Evolutionary conservation across 2,113 vertebrate species (phyloP), one percentile per base, ranked within the genome.

Genomic region (Benitochromis conjunctus): DNA sequence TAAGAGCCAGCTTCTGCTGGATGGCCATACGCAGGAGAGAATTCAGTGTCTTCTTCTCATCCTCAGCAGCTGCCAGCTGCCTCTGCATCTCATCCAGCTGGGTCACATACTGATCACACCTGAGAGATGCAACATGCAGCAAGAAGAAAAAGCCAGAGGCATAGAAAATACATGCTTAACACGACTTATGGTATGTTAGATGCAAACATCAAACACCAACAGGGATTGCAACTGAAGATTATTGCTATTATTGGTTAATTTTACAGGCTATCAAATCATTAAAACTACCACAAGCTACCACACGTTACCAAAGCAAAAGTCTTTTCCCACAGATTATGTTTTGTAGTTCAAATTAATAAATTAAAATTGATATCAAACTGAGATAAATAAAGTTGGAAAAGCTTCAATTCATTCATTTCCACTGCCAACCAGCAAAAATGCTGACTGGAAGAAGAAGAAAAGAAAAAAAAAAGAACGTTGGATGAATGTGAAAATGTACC

Each of bases 31-130:
- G 96, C 81, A 97, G 95, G 62, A 97, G 95, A 5, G 96, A 96
- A 64, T 97, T 97, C 46, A 97, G 94, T 0, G 96, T 97, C 95
- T 95, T 96, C 95, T 97, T 97, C 94, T 97, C 96, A 3, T 97
- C 96, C 86, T 97, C 96, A 0, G 96, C 96, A 4, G 95, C 96
- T 5, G 96, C 96, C 56, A 97, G 94, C 94, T 97, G 96, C 86
- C 96, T 90, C 94, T 97, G 96, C 96, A 97, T 97, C 94, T 97
- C 96, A 31, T 97, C 96, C 91, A 97, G 88, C 91, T 97, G 96
- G 24, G 96, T 96, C 74, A 97, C 94, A 38, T 97, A 97, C 93
- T 97, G 96, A 91, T 97, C 96, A 91, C 96, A 97, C 92, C 96
- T 97, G 92, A 78, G 87, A 90, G 38, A 79, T 80, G 86, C 88